Percentiles rank a stretch among this genome's conserved stretches.
Conservation (phyloP, 2,888 invertebrate genomes). For the Agrochola circellaris region DNA sequence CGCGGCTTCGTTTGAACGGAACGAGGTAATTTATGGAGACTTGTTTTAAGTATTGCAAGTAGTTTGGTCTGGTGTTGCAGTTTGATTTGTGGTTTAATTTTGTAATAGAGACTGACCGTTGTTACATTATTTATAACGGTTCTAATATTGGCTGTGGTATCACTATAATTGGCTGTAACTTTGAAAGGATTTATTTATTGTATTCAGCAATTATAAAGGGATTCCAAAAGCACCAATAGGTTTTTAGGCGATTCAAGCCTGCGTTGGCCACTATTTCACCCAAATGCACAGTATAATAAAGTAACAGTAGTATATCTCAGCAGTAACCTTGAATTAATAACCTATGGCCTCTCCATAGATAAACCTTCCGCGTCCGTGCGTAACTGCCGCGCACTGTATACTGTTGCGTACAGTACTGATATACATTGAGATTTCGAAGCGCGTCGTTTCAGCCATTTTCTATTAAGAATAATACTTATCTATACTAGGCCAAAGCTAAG, state of each 20-base stretch:
- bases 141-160: constrained; percentile 2
- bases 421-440: too few relatives aligned
- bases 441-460: too few relatives aligned
- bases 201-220: background rate
- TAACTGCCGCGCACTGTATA: too few relatives aligned
- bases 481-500: too few relatives aligned
- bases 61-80: background rate
- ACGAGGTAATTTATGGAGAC: constrained; percentile 53
- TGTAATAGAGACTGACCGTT: constrained; percentile 16
- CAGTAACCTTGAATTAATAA: too few relatives aligned
- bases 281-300: too few relatives aligned
- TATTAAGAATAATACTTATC: too few relatives aligned
- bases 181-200: constrained; percentile 1
- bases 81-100: constrained; percentile 42
- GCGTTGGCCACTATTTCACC: background rate
- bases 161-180: background rate
- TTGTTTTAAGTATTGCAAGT: constrained; percentile 37
- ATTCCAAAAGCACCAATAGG: background rate
- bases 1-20: constrained; percentile 47
- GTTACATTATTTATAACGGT: constrained; percentile 9
- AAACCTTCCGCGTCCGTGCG: too few relatives aligned
- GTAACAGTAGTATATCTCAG: too few relatives aligned
- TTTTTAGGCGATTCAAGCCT: too few relatives aligned
- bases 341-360: too few relatives aligned
- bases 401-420: too few relatives aligned